phyloP scores from a whole-genome alignment of 2,797 vertebrate species.

The Miichthys miiuy region DNA sequence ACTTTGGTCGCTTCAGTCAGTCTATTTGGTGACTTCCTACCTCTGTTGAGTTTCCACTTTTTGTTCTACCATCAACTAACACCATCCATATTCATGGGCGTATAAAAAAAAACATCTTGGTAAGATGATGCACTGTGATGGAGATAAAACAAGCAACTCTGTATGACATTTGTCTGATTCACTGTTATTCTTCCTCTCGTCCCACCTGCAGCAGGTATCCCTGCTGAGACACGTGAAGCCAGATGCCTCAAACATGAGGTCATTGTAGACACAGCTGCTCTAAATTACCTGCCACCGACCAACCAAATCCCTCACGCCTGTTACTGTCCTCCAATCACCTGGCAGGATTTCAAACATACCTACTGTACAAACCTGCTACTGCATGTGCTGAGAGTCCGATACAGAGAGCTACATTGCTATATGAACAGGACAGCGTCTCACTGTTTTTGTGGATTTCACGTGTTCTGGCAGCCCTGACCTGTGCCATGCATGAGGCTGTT shows the following conservation, averaged over 20 bases:
- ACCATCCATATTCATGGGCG: not conserved
- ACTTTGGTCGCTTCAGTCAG: not conserved
- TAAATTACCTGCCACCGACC: constrained; percentile 52
- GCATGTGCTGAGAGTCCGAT: constrained; percentile 31
- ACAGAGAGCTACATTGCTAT: constrained; percentile 1
- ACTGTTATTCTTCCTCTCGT: constrained; percentile 17
- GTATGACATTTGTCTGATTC: not conserved
- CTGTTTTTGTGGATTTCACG: constrained; percentile 42
- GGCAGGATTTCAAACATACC: constrained; percentile 39
- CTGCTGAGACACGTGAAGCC: constrained; percentile 61
- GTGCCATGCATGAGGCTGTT: constrained; percentile 40
- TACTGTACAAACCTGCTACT: constrained; percentile 47
- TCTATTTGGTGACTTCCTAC: not conserved
- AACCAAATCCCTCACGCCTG: constrained; percentile 34
- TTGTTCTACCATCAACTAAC: not conserved
- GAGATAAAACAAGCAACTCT: constrained; percentile 5
- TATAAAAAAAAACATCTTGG: not conserved
- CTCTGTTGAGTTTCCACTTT: not conserved
- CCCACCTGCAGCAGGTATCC: constrained; percentile 70
- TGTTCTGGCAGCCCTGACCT: constrained; percentile 55
- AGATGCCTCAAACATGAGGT: constrained; percentile 71
- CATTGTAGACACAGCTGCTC: constrained; percentile 69
- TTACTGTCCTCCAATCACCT: constrained; percentile 59
- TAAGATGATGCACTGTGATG: not conserved
- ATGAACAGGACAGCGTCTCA: not conserved